Conservation (phyloP, 2,113 vertebrate species). For the Symphodus melops region DNA sequence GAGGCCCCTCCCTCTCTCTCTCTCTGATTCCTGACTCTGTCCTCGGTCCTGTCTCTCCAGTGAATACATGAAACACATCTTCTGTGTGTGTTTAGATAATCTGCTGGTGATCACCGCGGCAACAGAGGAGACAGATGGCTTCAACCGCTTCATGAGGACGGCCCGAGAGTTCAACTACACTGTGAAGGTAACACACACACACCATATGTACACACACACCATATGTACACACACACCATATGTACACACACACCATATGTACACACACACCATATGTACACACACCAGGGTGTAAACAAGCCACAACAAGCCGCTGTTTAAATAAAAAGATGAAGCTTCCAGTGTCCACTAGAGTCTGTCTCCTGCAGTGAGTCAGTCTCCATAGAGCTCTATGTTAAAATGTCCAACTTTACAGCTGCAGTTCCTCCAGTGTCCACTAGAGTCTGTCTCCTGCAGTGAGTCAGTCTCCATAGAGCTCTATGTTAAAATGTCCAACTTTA, state of each 20-base stretch:
- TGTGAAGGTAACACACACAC: conserved; percentile 80
- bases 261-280: conserved; percentile 14
- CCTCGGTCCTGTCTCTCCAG: background rate
- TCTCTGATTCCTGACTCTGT: too few species aligned
- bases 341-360: too few species aligned
- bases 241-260: conserved; percentile 15
- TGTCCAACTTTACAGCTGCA: too few species aligned
- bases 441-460: too few species aligned
- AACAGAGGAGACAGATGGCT: conserved; percentile 88
- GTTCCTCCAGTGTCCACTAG: too few species aligned
- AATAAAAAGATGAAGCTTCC: too few species aligned
- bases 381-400: too few species aligned
- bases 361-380: too few species aligned
- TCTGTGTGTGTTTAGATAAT: conserved; percentile 78
- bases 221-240: conserved; percentile 19
- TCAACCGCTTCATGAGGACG: conserved; percentile 86
- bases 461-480: too few species aligned
- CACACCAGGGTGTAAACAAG: background rate
- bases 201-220: background rate
- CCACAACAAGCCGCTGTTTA: too few species aligned
- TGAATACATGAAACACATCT: background rate
- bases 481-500: too few species aligned
- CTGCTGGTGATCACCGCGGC: conserved; percentile 89
- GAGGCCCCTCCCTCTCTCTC: background rate
- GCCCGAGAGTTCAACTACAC: conserved; percentile 89